A percentile compares a stretch with the other conserved stretches of the same genome.
Evolutionary conservation across 2,888 invertebrate species (phyloP).

Genomic region (Tethea ocularis): DNA sequence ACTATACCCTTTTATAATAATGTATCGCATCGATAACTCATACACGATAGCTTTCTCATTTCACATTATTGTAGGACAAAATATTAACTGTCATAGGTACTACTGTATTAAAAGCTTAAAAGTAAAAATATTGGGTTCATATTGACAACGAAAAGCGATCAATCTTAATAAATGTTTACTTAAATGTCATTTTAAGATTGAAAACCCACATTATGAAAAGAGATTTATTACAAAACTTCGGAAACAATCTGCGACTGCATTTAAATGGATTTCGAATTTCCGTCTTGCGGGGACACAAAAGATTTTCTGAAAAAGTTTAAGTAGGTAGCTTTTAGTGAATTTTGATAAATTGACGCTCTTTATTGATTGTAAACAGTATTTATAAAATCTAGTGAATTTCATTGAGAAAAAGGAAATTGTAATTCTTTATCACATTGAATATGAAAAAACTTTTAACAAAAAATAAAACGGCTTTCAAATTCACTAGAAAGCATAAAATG

Average conservation of each 20-base stretch:
- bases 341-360: not conserved
- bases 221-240: slow-evolving; percentile 10
- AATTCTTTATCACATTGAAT: no score
- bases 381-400: no score
- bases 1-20: no score
- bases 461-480: no score
- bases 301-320: slow-evolving; percentile 3
- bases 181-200: slow-evolving; percentile 9
- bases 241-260: slow-evolving; percentile 5
- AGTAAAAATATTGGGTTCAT: not conserved
- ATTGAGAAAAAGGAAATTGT: no score
- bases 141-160: not conserved
- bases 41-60: not conserved
- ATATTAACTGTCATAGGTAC: no score
- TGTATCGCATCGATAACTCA: no score
- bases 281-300: not conserved
- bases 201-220: slow-evolving; percentile 1
- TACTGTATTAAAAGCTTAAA: not conserved
- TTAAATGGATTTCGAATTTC: not conserved
- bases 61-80: not conserved
- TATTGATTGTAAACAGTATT: no score
- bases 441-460: no score
- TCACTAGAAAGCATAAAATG: no score
- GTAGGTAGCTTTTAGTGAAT: not conserved
- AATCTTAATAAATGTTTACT: slow-evolving; percentile 4